Conservation (phyloP, 2,888 invertebrate species). For the Mythimna albipuncta region DNA sequence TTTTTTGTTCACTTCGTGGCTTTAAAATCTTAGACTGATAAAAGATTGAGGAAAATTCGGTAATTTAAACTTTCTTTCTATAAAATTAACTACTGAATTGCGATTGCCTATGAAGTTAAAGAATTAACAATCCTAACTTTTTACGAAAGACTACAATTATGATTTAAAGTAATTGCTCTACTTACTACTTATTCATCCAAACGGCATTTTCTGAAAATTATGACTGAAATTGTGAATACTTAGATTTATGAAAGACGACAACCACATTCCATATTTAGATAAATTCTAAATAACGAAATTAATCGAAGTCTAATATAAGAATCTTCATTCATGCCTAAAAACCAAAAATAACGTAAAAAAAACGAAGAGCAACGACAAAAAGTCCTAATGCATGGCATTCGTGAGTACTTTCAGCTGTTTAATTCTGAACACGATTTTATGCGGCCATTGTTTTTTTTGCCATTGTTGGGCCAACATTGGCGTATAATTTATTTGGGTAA, state of each 20-base stretch:
- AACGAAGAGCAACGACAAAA: background rate
- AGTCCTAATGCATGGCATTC: background rate
- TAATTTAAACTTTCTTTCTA: background rate
- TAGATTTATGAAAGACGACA: background rate
- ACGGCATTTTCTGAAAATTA: background rate
- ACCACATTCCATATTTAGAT: background rate
- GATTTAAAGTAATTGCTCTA: background rate
- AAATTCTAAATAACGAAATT: background rate
- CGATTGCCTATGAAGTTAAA: background rate
- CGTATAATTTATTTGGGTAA: constrained; percentile 50
- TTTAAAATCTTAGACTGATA: background rate
- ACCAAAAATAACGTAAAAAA: background rate
- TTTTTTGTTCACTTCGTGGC: constrained; percentile 7
- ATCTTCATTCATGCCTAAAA: background rate
- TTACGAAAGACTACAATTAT: background rate
- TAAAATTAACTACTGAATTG: background rate
- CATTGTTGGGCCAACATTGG: constrained; percentile 47
- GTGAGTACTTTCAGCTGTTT: constrained; percentile 25
- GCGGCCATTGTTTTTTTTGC: constrained; percentile 31
- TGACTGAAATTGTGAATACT: background rate
- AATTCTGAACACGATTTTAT: constrained; percentile 31
- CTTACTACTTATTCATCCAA: background rate
- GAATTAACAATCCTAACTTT: background rate
- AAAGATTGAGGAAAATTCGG: background rate
- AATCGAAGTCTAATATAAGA: constrained; percentile 3